A percentile compares a stretch with the other conserved stretches of the same genome.
These are phyloP conservation scores for Silurus asotus DNA, from an alignment of 2,113 vertebrate genomes.

Conservation along the genomic window DNA sequence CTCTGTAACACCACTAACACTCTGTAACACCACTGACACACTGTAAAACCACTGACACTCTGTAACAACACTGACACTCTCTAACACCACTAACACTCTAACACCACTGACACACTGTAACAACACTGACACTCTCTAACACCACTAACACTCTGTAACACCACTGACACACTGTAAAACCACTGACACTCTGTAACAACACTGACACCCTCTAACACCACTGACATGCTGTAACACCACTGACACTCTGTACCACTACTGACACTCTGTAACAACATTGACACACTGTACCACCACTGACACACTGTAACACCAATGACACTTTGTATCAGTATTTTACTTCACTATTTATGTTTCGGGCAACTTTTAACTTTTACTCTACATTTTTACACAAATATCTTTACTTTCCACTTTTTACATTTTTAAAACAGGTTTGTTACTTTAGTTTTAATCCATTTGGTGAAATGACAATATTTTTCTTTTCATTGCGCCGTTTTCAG, in stretches of 20 bases:
- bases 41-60: neutral
- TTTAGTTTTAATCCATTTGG: no score
- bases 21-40: neutral
- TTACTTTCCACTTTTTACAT: no score
- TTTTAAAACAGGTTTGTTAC: no score
- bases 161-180: neutral
- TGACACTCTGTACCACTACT: neutral
- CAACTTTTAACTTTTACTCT: no score
- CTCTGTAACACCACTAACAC: neutral
- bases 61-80: neutral
- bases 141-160: neutral
- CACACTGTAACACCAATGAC: neutral
- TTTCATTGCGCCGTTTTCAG: no score
- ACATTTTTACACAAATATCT: no score
- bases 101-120: neutral
- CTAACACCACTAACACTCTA: neutral
- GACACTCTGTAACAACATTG: neutral
- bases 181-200: neutral
- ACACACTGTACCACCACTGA: neutral
- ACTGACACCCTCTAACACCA: neutral
- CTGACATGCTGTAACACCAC: neutral
- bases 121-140: neutral
- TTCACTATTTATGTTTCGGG: no score
- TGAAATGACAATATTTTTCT: no score
- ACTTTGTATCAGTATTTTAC: no score